Percentiles rank a stretch among this genome's conserved stretches.
phyloP scores from a whole-genome alignment of 2,888 invertebrate species.

The Callinectes sapidus region DNA sequence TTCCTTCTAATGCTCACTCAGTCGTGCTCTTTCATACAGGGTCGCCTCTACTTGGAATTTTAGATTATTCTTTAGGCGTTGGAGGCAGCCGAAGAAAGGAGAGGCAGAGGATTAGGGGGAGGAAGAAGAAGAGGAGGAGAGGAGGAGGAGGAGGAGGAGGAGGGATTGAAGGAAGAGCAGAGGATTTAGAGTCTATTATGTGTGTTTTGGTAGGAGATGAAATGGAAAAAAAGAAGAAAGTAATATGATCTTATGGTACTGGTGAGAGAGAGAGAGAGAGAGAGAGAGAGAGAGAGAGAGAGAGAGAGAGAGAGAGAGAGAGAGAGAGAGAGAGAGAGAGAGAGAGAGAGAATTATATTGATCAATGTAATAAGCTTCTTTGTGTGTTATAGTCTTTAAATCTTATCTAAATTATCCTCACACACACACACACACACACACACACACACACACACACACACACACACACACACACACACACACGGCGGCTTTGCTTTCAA shows the following conservation, averaged over 20 bases:
- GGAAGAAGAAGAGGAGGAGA: neutral
- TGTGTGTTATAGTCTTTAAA: neutral
- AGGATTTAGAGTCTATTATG: neutral
- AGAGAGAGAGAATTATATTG: conserved; percentile 21
- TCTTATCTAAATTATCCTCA: neutral
- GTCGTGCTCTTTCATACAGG: neutral
- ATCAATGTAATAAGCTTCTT: neutral
- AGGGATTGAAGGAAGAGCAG: neutral
- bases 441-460: neutral
- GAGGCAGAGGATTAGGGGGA: neutral
- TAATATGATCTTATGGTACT: neutral
- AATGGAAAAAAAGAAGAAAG: neutral
- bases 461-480: neutral
- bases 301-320: neutral
- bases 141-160: neutral
- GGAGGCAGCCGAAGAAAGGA: neutral
- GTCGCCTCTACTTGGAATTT: neutral
- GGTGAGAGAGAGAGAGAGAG: conserved; percentile 28
- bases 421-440: neutral
- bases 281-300: conserved; percentile 30
- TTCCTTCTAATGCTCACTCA: neutral
- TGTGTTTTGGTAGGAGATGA: neutral
- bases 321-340: conserved; percentile 20
- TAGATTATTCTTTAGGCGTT: neutral
- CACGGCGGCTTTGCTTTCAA: conserved; percentile 10